Percentiles rank a stretch among this genome's conserved stretches.
Evolutionary conservation across 1,140 invertebrate species (phyloP).

Genomic region (Hetaerina americana): DNA sequence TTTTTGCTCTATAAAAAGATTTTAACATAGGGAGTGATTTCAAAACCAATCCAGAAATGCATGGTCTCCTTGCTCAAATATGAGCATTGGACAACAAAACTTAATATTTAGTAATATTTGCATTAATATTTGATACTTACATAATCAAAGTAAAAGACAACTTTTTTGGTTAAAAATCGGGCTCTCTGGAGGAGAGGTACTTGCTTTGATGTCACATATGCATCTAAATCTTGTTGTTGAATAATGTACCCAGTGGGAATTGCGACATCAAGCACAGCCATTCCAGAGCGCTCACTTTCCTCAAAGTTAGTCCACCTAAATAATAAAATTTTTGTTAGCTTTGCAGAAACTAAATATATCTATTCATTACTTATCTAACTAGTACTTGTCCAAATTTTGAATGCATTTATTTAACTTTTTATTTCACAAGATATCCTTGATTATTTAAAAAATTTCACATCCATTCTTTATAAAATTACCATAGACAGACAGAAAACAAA

Average conservation of each 20-base stretch:
- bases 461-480: slow-evolving; percentile 8
- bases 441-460: neutral
- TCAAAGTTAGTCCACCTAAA: slow-evolving; percentile 60
- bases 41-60: no score
- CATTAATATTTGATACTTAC: slow-evolving; percentile 55
- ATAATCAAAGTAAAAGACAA: slow-evolving; percentile 91
- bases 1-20: no score
- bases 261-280: slow-evolving; percentile 81
- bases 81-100: no score
- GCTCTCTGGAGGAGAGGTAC: slow-evolving; percentile 74
- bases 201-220: slow-evolving; percentile 57
- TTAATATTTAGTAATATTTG: no score
- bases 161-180: slow-evolving; percentile 63
- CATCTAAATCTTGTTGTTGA: slow-evolving; percentile 77
- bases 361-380: neutral
- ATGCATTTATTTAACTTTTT: neutral
- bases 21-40: no score
- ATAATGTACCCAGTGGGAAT: slow-evolving; percentile 90
- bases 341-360: neutral
- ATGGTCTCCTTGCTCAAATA: no score
- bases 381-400: neutral
- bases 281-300: slow-evolving; percentile 72
- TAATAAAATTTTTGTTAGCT: slow-evolving; percentile 1
- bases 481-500: slow-evolving; percentile 2
- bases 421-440: no score